phyloP scores from a whole-genome alignment of 2,888 invertebrate genomes.

The Hedychridium roseum region DNA sequence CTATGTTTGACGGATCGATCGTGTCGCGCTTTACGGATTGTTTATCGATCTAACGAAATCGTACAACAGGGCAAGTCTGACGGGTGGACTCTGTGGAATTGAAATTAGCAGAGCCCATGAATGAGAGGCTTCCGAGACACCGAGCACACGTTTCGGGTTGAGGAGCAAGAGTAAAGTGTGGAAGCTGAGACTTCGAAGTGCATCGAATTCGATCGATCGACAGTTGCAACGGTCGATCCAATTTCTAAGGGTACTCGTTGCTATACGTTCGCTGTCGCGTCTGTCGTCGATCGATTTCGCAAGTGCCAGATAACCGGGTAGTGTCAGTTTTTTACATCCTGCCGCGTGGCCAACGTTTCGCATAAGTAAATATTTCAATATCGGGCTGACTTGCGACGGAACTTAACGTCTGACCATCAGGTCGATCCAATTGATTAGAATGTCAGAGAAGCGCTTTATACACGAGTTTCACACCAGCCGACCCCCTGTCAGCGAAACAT shows the following conservation, averaged over 20 bases:
- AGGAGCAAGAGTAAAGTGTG: slow-evolving; percentile 60
- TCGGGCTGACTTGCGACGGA: too few species aligned
- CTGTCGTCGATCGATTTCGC: slow-evolving; percentile 39
- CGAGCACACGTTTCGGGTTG: slow-evolving; percentile 47
- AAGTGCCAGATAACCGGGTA: slow-evolving; percentile 25
- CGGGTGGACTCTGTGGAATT: not conserved
- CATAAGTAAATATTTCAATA: too few species aligned
- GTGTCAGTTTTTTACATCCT: slow-evolving; percentile 6
- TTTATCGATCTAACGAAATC: not conserved
- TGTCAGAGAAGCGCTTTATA: too few species aligned
- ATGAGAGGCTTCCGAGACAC: slow-evolving; percentile 39
- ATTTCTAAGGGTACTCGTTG: slow-evolving; percentile 6
- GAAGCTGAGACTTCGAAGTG: slow-evolving; percentile 56
- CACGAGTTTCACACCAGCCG: too few species aligned
- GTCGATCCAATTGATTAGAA: too few species aligned
- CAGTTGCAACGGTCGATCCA: slow-evolving; percentile 17
- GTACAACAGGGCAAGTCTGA: slow-evolving; percentile 5
- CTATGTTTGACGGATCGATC: slow-evolving; percentile 6
- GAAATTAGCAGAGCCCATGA: not conserved
- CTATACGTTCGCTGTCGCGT: slow-evolving; percentile 11
- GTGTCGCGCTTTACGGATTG: not conserved
- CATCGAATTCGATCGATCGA: slow-evolving; percentile 41
- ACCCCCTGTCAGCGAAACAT: slow-evolving; percentile 10
- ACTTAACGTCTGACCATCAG: too few species aligned
- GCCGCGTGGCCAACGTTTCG: too few species aligned